Evolutionary conservation across 2,888 invertebrate genomes (phyloP), one percentile per base, ranked within the genome.

Genomic region (Habrosyne pyritoides): DNA sequence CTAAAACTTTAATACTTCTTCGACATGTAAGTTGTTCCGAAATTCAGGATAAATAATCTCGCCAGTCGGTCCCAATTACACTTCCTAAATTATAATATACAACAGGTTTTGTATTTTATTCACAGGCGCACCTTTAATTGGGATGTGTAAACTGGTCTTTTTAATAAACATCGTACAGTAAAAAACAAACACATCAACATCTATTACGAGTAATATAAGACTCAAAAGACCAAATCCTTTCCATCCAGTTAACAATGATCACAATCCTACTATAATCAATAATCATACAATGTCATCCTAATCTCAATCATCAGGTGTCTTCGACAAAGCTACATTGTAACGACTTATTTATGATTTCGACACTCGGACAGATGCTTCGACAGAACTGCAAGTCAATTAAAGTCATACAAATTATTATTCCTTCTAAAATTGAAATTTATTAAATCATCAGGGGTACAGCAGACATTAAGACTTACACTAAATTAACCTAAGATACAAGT

Each of bases 391-490:
- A 28, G 14, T 28, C n/a, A 26, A 49, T 28, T 49, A 21, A 50
- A 50, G 50, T 50, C 28, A 50, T 50, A 50, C 26, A 28, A 50
- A 21, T 18, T 48, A 57, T 52, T 48, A 28, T 53, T 75, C 75
- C 69, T 50, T 72, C 59, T 68, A 72, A 69, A 77, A 50, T 69
- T 69, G 68, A 67, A 72, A 72, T 84, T 83, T 81, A 81, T 86
- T 86, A 75, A 77, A 70, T 75, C 66, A 76, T 75, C 67, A 70
- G 65, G 74, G 73, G 77, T 84, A 83, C 80, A 86, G 76, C 73
- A 80, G 79, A 80, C 67, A 81, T 78, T 72, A 61, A 72, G 79
- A 77, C 86, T 88, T 89, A 89, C 59, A 67, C 84, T 88, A 85
- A 68, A 73, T 81, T 86, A 87, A 76, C 70, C 71, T 81, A 86